These are phyloP conservation scores for Caenorhabditis virilis DNA, from an alignment of 2,888 invertebrate genomes.

Conservation along the genomic window DNA sequence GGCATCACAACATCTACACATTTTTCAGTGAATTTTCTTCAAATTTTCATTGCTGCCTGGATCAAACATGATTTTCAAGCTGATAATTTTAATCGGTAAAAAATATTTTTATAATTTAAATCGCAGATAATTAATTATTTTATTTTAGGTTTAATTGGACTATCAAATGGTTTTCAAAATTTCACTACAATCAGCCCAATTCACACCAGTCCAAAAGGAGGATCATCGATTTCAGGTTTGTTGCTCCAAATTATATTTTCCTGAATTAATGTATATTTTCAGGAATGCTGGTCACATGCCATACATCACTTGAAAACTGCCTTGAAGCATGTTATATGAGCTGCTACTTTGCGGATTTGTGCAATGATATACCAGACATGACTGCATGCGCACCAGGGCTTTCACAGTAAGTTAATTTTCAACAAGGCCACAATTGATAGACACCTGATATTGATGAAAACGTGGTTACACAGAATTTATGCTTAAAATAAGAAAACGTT, in stretches of 20 bases:
- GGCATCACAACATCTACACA: no score
- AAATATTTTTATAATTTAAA: no score
- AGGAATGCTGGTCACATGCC: constrained; percentile 45
- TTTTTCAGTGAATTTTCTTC: no score
- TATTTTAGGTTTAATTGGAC: no score
- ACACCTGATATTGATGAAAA: no score
- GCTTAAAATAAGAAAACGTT: no score
- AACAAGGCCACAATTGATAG: no score
- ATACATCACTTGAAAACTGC: constrained; percentile 46
- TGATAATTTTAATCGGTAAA: no score
- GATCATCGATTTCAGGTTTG: constrained; percentile 29
- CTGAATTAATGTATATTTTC: constrained; percentile 1
- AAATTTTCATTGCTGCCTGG: no score
- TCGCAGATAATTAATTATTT: no score
- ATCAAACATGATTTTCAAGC: no score
- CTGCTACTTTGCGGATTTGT: constrained; percentile 49
- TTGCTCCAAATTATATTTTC: not conserved
- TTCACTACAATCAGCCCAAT: not conserved
- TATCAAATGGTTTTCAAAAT: constrained; percentile 1
- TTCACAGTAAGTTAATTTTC: constrained; percentile 35
- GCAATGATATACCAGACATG: constrained; percentile 47
- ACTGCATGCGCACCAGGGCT: constrained; percentile 52
- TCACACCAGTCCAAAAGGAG: constrained; percentile 1
- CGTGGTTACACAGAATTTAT: no score
- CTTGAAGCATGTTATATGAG: constrained; percentile 49